Conservation (phyloP, 2,797 vertebrate genomes). For the Cyclopterus lumpus region DNA sequence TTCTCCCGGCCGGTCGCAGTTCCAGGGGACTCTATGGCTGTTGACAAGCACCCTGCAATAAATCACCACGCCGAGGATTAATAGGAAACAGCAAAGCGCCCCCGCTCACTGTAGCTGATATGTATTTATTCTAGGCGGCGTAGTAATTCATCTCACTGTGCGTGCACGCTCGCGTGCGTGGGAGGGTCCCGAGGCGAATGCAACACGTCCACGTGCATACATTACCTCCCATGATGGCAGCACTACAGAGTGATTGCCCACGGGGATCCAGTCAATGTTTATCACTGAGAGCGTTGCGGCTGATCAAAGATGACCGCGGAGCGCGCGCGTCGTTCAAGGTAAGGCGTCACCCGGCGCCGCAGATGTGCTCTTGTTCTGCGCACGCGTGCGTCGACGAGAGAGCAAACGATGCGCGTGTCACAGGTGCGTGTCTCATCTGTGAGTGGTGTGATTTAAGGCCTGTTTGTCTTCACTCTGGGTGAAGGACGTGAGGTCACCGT, state of each 20-base stretch:
- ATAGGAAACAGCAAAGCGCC: slow-evolving; percentile 79
- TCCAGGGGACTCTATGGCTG: slow-evolving; percentile 72
- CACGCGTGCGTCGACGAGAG: slow-evolving; percentile 46
- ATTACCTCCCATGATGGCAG: slow-evolving; percentile 75
- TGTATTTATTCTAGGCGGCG: slow-evolving; percentile 80
- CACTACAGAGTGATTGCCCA: slow-evolving; percentile 76
- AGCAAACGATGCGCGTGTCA: slow-evolving; percentile 67
- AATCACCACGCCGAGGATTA: slow-evolving; percentile 80
- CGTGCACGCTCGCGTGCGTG: slow-evolving; percentile 19
- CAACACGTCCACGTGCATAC: slow-evolving; percentile 75
- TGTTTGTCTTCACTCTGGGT: no score
- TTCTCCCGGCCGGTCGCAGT: slow-evolving; percentile 59
- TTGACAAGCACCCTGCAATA: slow-evolving; percentile 79
- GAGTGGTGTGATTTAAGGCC: no score
- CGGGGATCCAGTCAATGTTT: slow-evolving; percentile 76
- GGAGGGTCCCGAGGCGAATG: slow-evolving; percentile 57
- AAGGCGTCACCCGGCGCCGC: slow-evolving; percentile 71
- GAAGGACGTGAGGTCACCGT: no score
- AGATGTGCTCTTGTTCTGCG: slow-evolving; percentile 65
- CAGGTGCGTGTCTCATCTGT: no score
- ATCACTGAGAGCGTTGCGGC: slow-evolving; percentile 75
- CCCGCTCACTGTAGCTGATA: slow-evolving; percentile 77
- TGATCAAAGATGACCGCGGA: slow-evolving; percentile 78
- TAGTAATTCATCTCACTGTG: slow-evolving; percentile 75
- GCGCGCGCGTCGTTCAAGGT: slow-evolving; percentile 73